These are phyloP conservation scores for Macaria notata DNA, from an alignment of 2,888 invertebrate species.

Conservation along the genomic window DNA sequence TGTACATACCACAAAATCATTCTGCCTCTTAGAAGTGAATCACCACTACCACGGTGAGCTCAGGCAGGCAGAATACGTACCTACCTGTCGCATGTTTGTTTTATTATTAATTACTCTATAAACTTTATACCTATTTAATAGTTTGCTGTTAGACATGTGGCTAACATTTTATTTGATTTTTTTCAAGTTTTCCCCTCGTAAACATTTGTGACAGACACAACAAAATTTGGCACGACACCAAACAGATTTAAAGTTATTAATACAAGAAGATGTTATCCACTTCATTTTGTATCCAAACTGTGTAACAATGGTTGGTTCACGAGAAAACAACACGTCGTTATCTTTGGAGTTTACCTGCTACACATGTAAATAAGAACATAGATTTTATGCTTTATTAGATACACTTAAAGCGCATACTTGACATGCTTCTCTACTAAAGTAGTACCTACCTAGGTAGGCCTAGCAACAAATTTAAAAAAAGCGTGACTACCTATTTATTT, in stretches of 20 bases:
- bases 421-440: no score
- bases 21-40: constrained; percentile 23
- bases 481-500: no score
- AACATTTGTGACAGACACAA: constrained; percentile 34
- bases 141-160: neutral
- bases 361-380: neutral
- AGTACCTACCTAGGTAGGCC: no score
- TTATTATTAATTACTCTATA: no score
- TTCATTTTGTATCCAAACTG: no score
- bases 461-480: no score
- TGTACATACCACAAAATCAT: constrained; percentile 6
- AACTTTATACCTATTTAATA: neutral
- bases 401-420: no score
- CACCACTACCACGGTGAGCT: neutral
- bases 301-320: constrained; percentile 3
- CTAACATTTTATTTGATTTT: neutral
- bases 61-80: constrained; percentile 6
- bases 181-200: constrained; percentile 27
- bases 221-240: constrained; percentile 43
- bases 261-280: neutral
- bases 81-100: neutral
- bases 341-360: neutral
- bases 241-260: constrained; percentile 23
- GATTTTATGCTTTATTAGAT: no score
- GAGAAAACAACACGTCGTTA: neutral